Evolutionary conservation across 1,140 invertebrate species (phyloP).

Genomic region (Yoshiicerus persimilis): DNA sequence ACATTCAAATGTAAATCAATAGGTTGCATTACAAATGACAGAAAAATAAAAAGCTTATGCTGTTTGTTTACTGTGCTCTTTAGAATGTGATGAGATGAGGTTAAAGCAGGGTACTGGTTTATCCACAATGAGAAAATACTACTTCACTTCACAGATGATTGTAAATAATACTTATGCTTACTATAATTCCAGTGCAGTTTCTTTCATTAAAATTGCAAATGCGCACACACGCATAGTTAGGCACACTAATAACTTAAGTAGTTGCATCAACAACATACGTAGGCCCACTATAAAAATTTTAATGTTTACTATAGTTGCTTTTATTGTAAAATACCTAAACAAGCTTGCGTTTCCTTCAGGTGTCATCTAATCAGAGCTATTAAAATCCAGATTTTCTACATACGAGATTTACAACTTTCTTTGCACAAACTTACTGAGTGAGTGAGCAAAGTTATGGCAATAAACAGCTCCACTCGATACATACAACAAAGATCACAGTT

Average conservation of each 20-base stretch:
- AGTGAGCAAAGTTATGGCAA: not conserved
- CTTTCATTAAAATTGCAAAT: not conserved
- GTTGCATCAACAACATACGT: not conserved
- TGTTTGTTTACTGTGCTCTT: not conserved
- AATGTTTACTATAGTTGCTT: not conserved
- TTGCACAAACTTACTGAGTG: not conserved
- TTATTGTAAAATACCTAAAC: not conserved
- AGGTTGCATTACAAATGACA: not conserved
- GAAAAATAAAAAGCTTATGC: not conserved
- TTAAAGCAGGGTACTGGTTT: not conserved
- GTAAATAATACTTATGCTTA: not conserved
- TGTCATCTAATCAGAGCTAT: not conserved
- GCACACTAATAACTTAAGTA: not conserved
- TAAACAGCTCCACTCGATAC: not conserved
- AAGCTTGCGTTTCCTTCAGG: not conserved
- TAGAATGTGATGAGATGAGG: not conserved
- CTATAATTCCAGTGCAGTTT: not conserved
- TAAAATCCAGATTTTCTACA: not conserved
- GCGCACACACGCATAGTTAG: not conserved
- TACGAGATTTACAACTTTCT: not conserved
- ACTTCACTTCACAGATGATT: not conserved
- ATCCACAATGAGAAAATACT: too few relatives aligned
- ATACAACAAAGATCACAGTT: not conserved
- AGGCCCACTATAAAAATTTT: not conserved
- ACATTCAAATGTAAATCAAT: not conserved